phyloP scores from a whole-genome alignment of 1,140 invertebrate species.

The Drosophila eugracilis region DNA sequence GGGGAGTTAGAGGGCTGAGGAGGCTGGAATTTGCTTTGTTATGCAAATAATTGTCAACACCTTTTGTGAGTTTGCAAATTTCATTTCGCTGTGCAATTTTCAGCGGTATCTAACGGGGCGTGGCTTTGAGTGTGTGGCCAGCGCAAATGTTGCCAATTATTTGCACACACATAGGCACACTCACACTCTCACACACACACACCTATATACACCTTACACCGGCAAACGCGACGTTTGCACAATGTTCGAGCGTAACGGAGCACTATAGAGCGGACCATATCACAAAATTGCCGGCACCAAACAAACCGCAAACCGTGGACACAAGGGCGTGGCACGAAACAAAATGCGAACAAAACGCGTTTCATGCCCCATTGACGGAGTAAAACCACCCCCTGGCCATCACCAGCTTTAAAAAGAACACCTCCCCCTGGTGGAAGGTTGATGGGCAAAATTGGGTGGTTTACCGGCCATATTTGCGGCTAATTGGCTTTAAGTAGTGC shows the following conservation, averaged over 20 bases:
- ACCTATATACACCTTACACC: slow-evolving; percentile 1
- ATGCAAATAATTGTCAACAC: slow-evolving; percentile 78
- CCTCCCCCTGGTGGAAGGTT: background rate
- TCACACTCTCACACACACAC: slow-evolving; percentile 1
- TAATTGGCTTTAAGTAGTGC: slow-evolving; percentile 82
- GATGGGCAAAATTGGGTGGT: slow-evolving; percentile 18
- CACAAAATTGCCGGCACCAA: slow-evolving; percentile 60
- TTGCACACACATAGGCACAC: slow-evolving; percentile 51
- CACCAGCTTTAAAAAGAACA: background rate
- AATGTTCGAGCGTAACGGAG: slow-evolving; percentile 40
- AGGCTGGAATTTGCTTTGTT: slow-evolving; percentile 66
- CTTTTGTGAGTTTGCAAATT: slow-evolving; percentile 76
- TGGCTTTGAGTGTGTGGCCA: slow-evolving; percentile 50
- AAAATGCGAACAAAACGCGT: slow-evolving; percentile 72
- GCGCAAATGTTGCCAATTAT: slow-evolving; percentile 74
- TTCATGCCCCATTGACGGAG: slow-evolving; percentile 74
- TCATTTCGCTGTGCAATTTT: slow-evolving; percentile 66
- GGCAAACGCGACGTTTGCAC: slow-evolving; percentile 47
- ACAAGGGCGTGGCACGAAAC: slow-evolving; percentile 62
- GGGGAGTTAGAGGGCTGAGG: background rate
- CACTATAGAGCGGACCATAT: slow-evolving; percentile 24
- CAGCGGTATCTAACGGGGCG: slow-evolving; percentile 59
- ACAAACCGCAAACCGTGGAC: slow-evolving; percentile 68
- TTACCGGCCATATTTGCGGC: slow-evolving; percentile 81
- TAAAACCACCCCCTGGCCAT: background rate